These are phyloP conservation scores for Scatophagus argus DNA, from an alignment of 2,113 vertebrate species.

Conservation along the genomic window DNA sequence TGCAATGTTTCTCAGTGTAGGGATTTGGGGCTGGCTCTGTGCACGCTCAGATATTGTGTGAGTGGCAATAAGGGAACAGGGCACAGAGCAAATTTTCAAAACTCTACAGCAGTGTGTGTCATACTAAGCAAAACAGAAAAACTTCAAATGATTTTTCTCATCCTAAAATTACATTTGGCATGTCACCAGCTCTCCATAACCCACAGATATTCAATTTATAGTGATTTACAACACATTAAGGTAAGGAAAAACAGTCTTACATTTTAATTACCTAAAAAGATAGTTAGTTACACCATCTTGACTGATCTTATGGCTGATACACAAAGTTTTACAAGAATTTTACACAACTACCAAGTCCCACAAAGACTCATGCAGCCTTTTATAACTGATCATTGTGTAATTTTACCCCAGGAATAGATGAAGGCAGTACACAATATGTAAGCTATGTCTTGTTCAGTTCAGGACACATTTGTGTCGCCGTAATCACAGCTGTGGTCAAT, in stretches of 20 bases:
- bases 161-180: not conserved
- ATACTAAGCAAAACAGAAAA: not conserved
- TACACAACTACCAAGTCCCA: too few relatives aligned
- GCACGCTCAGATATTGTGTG: not conserved
- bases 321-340: not conserved
- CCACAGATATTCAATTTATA: not conserved
- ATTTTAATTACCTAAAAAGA: not conserved
- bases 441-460: not conserved
- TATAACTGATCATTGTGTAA: not conserved
- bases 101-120: too few relatives aligned
- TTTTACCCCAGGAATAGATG: not conserved
- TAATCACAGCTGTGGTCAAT: not conserved
- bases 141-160: not conserved
- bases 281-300: not conserved
- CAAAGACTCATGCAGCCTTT: not conserved
- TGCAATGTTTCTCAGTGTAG: constrained; percentile 10
- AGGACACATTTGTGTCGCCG: not conserved
- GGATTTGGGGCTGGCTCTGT: not conserved
- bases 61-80: not conserved
- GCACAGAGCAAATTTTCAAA: not conserved
- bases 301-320: not conserved
- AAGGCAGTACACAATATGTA: not conserved
- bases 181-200: not conserved
- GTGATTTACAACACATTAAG: not conserved
- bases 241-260: not conserved